A percentile compares a stretch with the other conserved stretches of the same genome.
These are phyloP conservation scores for Bos indicus DNA, from an alignment of 2,113 vertebrate genomes.

Conservation along the genomic window DNA sequence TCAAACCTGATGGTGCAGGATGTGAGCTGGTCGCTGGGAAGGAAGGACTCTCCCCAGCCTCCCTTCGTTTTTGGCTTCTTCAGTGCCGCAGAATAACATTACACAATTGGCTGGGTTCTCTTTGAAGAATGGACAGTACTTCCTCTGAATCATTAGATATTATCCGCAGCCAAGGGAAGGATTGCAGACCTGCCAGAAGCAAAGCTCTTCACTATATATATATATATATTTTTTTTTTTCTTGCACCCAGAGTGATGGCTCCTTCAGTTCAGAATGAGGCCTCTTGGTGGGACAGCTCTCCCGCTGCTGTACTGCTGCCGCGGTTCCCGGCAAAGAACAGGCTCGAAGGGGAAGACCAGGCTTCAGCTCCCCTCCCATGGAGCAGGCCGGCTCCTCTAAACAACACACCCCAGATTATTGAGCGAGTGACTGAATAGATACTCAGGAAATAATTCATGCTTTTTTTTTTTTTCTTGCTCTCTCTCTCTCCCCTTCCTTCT, in stretches of 20 bases:
- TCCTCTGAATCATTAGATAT: constrained; percentile 35
- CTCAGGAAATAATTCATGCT: background rate
- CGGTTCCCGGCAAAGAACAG: background rate
- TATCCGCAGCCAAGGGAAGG: constrained; percentile 14
- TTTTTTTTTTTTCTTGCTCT: background rate
- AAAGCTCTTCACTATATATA: background rate
- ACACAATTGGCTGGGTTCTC: constrained; percentile 14
- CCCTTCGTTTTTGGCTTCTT: background rate
- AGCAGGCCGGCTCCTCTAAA: background rate
- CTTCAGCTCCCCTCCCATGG: background rate
- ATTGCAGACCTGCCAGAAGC: background rate
- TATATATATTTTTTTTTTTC: background rate
- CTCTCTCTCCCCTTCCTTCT: constrained; percentile 6
- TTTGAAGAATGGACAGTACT: constrained; percentile 44
- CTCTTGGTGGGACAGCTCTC: background rate
- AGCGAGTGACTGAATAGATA: background rate
- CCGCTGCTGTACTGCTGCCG: background rate
- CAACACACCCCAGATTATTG: background rate
- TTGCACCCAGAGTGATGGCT: background rate
- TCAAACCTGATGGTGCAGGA: constrained; percentile 16
- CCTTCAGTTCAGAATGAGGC: background rate
- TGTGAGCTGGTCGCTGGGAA: background rate
- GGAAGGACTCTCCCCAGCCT: constrained; percentile 37
- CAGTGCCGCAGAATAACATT: background rate
- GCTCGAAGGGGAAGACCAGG: background rate